Evolutionary conservation across 2,797 vertebrate species (phyloP), one percentile per base, ranked within the genome.

Genomic region (Danio choprae): DNA sequence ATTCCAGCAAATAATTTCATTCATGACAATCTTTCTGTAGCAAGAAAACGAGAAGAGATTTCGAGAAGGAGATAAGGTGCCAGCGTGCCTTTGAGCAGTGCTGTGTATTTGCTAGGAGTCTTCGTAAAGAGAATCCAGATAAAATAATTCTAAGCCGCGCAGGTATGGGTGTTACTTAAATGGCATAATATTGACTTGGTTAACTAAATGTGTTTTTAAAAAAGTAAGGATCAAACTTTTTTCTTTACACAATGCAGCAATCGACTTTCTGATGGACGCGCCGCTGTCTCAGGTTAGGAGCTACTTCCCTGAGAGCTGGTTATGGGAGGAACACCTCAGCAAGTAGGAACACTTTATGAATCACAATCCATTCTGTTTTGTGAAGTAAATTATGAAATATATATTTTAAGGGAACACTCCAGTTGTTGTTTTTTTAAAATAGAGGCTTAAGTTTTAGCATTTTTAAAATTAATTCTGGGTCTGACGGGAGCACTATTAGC

Each of bases 241-340:
- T 55, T 73, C 36, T 56, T 59, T 58, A 29, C 6, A 53, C 53
- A 81, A 78, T 87, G 77, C 81, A 93, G 94, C 89, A 58, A 46
- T 90, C 77, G 92, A 87, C 81, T 84, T 51, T 43, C 0, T 84
- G 43, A 85, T 94, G 65, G 92, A 95, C 56, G 18, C 86, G 63
- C 89, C 80, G 7, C 89, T 92, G 0, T 86, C 91, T 44, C 87
- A 94, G 78, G 90, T 97, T 78, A 94, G 97, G 20, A 98, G 96
- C 87, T 96, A 92, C 88, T 99, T 99, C 80, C 97, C 97, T 46
- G 97, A 99, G 87, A 97, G 96, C 78, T 99, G 97, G 97, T 83
- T 98, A 20, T 99, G 97, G 97, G 96, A 98, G 89, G 95, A 96
- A 83, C 93, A 96, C 46, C 87, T 77, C 48, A 67, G 81, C 77